Base-by-base conservation (phyloP, 2,888 invertebrate species). In the Napeogenes sylphis region DNA sequence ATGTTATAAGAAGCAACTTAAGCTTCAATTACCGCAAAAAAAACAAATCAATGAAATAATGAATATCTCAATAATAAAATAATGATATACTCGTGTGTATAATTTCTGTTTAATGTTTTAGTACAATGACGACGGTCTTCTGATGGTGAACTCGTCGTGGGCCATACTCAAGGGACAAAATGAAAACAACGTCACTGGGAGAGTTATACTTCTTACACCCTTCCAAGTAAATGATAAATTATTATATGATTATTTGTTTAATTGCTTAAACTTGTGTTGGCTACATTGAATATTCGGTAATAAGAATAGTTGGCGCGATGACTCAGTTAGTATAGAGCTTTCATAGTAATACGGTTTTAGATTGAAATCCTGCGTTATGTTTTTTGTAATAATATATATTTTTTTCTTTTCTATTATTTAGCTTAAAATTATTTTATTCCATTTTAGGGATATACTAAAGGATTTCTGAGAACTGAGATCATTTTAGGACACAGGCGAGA, bases 81-180 rank as follows among this genome's bases (percentile, higher is more conserved):
- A 21, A 21, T 21, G 1, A 21, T 21, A 21, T 21, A 21, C 21
- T 21, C 21, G 21, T 42, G 8, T 4, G 8, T 42, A 42, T 10
- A 54, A 53, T 53, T 13, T 21, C 13, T 56, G 32, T 38, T 51
- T 59, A 66, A 58, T 58, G n/a, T 82, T 92, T 56, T 85, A 93
- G 91, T 94, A 94, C 76, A 91, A 93, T 69, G 94, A 94, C 54
- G 92, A 93, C 62, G 94, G 94, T 55, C 79, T 92, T 0, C 92
- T 95, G 58, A 92, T 93, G 80, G 84, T 95, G 6, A 93, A 93
- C 73, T 96, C 95, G 1, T 90, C 92, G 0, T 96, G 96, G 96
- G 88, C 92, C 13, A 71, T 95, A 1, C 85, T 92, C 45, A 90
- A 90, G 61, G 92, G 92, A 45, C 76, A 76, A 0, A 81, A 81